Percentiles rank a stretch among this genome's conserved stretches.
These are phyloP conservation scores for Pelobates cultripes DNA, from an alignment of 2,797 vertebrate genomes.

Conservation along the genomic window DNA sequence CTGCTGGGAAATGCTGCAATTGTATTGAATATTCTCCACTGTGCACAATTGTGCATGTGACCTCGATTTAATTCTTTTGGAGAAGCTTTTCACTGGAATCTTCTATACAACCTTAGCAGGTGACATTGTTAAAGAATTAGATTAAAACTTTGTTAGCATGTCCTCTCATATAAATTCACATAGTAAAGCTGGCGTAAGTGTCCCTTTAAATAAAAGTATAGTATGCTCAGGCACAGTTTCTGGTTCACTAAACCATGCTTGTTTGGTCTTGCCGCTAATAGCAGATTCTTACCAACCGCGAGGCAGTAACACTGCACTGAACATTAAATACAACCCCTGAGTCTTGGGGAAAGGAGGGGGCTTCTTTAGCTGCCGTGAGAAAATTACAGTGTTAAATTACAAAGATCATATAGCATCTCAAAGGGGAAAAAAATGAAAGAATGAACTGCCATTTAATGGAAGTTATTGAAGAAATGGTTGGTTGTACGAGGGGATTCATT, in stretches of 20 bases:
- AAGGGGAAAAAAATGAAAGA: background rate
- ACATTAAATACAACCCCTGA: background rate
- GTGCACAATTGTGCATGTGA: no score
- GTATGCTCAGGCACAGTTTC: background rate
- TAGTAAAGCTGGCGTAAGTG: background rate
- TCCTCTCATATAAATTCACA: no score
- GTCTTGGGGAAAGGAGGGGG: background rate
- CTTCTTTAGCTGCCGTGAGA: background rate
- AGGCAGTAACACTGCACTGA: background rate
- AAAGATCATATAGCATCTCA: background rate
- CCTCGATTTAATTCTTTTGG: no score
- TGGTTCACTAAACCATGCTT: background rate
- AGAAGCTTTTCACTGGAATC: no score
- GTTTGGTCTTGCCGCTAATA: background rate
- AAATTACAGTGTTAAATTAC: background rate
- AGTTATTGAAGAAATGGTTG: slow-evolving; percentile 17
- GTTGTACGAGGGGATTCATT: slow-evolving; percentile 22
- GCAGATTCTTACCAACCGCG: background rate
- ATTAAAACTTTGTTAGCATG: no score
- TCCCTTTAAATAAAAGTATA: background rate
- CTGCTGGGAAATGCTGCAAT: no score
- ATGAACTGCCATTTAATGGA: slow-evolving; percentile 26
- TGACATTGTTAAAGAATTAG: no score
- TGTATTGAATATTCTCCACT: no score
- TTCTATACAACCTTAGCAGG: no score